Evolutionary conservation across 2,888 invertebrate species (phyloP).

Genomic region (Marronus borbonicus): DNA sequence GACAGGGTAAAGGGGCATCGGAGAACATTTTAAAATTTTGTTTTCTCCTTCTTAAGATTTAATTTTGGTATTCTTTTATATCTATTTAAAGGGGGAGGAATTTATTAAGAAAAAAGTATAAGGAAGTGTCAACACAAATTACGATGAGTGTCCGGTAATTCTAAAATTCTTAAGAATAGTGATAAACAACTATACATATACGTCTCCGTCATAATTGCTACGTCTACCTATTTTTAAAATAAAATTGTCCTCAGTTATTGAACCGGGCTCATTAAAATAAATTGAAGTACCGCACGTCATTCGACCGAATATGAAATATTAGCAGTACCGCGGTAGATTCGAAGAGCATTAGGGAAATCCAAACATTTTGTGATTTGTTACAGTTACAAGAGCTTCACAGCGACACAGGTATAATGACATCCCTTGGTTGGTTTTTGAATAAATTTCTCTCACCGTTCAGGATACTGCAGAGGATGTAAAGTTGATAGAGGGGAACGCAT

Average conservation of each 20-base stretch:
- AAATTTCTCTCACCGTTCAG: slow-evolving; percentile 28
- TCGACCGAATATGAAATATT: slow-evolving; percentile 13
- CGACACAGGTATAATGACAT: neutral
- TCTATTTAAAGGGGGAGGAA: too few relatives aligned
- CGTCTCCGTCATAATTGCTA: too few relatives aligned
- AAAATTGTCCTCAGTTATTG: too few relatives aligned
- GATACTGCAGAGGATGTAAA: slow-evolving; percentile 25
- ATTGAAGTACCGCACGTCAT: neutral
- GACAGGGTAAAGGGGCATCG: too few relatives aligned
- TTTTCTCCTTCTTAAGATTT: too few relatives aligned
- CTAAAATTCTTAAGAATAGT: too few relatives aligned
- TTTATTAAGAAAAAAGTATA: too few relatives aligned
- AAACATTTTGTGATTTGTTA: slow-evolving; percentile 12
- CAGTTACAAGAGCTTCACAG: slow-evolving; percentile 12
- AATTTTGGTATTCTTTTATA: too few relatives aligned
- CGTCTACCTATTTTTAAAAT: neutral
- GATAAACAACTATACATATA: too few relatives aligned
- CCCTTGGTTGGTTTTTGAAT: slow-evolving; percentile 11
- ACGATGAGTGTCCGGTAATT: too few relatives aligned
- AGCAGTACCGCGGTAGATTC: neutral
- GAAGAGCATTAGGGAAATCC: slow-evolving; percentile 23
- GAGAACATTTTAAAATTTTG: too few relatives aligned
- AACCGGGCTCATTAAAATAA: neutral
- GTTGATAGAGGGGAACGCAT: slow-evolving; percentile 6
- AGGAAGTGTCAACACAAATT: too few relatives aligned